A percentile compares a stretch with the other conserved stretches of the same genome.
These are phyloP conservation scores for Zaprionus africanus DNA, from an alignment of 1,140 invertebrate species.

Conservation along the genomic window DNA sequence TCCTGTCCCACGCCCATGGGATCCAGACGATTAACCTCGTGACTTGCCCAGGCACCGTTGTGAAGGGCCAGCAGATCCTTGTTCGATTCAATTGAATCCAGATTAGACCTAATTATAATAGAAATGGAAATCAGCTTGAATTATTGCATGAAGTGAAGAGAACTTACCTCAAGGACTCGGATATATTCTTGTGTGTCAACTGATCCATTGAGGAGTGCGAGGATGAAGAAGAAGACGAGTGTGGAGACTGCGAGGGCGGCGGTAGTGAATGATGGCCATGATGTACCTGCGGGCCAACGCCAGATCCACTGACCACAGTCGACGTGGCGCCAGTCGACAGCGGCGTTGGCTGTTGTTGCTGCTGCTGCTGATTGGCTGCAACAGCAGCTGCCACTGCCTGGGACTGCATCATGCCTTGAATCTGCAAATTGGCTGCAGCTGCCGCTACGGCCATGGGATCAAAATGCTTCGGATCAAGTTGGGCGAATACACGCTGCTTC, in stretches of 20 bases:
- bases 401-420: conserved; percentile 77
- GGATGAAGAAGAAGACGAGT: conserved; percentile 74
- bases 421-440: conserved; percentile 79
- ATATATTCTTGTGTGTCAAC: conserved; percentile 69
- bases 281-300: conserved; percentile 42
- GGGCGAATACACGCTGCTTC: conserved; percentile 85
- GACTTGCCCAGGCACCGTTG: conserved; percentile 87
- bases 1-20: conserved; percentile 88
- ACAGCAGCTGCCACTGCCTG: conserved; percentile 74
- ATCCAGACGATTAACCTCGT: conserved; percentile 62
- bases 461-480: conserved; percentile 84
- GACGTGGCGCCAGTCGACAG: conserved; percentile 32
- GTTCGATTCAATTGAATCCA: conserved; percentile 85
- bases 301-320: conserved; percentile 24
- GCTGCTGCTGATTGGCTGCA: conserved; percentile 63
- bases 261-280: conserved; percentile 70
- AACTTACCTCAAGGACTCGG: conserved; percentile 72
- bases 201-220: conserved; percentile 79
- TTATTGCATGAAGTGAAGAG: not conserved
- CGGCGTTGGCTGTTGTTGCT: conserved; percentile 46
- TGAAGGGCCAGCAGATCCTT: conserved; percentile 89
- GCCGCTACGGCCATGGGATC: conserved; percentile 82
- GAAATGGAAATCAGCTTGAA: not conserved
- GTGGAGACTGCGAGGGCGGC: conserved; percentile 79
- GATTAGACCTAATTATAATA: conserved; percentile 59